Evolutionary conservation across 2,113 vertebrate species (phyloP).

Genomic region (Rhinolophus ferrumequinum): DNA sequence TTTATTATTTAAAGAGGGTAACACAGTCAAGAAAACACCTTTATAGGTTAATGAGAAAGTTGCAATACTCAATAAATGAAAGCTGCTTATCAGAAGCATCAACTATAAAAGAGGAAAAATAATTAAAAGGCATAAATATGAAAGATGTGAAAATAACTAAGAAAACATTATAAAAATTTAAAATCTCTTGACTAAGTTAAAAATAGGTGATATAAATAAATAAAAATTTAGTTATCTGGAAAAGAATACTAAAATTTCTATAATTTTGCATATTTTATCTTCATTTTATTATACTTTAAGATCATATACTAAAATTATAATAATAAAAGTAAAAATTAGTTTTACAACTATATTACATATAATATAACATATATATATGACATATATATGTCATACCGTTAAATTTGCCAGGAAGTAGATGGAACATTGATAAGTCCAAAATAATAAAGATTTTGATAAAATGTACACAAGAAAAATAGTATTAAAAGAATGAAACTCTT

Average conservation of each 20-base stretch:
- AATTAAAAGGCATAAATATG: conserved; percentile 43
- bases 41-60: conserved; percentile 37
- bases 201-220: neutral
- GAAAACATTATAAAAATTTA: conserved; percentile 39
- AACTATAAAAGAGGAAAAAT: conserved; percentile 63
- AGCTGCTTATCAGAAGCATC: conserved; percentile 67
- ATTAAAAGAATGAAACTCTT: neutral
- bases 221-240: neutral
- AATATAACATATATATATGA: neutral
- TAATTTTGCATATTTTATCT: conserved; percentile 48
- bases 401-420: neutral
- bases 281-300: neutral
- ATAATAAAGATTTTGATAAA: conserved; percentile 27
- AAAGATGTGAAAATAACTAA: conserved; percentile 41
- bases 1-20: neutral
- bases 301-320: neutral
- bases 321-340: neutral
- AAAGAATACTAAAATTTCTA: conserved; percentile 15
- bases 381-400: neutral
- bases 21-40: neutral
- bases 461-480: neutral
- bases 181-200: conserved; percentile 3
- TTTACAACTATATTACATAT: neutral
- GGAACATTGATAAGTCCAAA: conserved; percentile 54
- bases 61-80: conserved; percentile 64